These are phyloP conservation scores for Notoglanidium macrostoma DNA, from an alignment of 2,797 vertebrate genomes.

Conservation along the genomic window DNA sequence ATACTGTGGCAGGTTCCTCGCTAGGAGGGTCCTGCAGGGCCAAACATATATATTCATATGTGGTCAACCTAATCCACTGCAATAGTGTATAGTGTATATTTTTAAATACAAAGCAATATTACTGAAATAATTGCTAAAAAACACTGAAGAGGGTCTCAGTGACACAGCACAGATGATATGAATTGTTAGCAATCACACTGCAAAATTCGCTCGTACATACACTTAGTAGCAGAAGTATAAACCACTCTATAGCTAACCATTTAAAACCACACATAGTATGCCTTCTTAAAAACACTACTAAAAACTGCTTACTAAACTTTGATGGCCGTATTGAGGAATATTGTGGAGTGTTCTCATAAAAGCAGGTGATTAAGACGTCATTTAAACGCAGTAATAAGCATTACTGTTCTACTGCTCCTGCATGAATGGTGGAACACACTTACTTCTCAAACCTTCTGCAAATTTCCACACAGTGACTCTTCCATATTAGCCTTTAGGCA, in stretches of 20 bases:
- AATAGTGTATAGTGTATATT: neutral
- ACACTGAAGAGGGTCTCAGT: too few relatives aligned
- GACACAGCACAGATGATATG: too few relatives aligned
- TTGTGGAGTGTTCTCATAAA: neutral
- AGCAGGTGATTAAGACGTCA: neutral
- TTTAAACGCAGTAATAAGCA: neutral
- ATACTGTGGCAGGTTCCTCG: slow-evolving; percentile 72
- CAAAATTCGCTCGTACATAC: too few relatives aligned
- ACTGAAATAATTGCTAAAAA: too few relatives aligned
- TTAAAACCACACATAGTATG: neutral
- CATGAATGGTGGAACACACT: neutral
- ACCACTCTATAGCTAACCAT: neutral
- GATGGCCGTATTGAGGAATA: neutral
- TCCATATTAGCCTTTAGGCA: neutral
- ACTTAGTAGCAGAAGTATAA: neutral
- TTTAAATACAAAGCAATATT: too few relatives aligned
- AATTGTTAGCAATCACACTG: neutral
- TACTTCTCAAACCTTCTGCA: neutral
- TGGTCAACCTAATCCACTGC: neutral
- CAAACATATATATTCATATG: slow-evolving; percentile 4
- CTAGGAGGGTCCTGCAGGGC: slow-evolving; percentile 70
- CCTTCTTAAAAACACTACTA: neutral
- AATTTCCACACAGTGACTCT: neutral
- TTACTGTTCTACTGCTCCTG: neutral
- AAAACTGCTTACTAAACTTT: neutral